Evolutionary conservation across 1,140 invertebrate genomes (phyloP).

Genomic region (Muscidifurax raptorellus): DNA sequence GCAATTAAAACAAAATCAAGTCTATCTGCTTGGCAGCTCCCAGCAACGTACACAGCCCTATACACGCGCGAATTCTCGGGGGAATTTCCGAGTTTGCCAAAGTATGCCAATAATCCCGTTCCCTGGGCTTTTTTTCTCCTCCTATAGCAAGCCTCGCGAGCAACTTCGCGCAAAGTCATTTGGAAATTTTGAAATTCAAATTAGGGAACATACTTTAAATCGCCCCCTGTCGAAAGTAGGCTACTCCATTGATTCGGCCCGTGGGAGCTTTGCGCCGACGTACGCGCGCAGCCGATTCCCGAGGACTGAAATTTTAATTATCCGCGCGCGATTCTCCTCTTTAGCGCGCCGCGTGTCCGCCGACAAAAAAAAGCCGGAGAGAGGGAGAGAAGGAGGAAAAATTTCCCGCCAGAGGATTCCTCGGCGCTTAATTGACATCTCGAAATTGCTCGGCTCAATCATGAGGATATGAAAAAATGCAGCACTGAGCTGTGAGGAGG

Average conservation of each 20-base stretch:
- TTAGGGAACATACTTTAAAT: conserved; percentile 49
- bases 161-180: conserved; percentile 48
- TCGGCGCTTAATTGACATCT: conserved; percentile 44
- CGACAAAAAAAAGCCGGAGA: background rate
- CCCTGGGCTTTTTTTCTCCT: background rate
- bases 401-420: conserved; percentile 39
- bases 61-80: conserved; percentile 4
- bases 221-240: conserved; percentile 35
- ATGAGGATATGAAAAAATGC: conserved; percentile 39
- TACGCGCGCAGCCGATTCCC: conserved; percentile 4
- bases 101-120: conserved; percentile 48
- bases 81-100: conserved; percentile 37
- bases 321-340: conserved; percentile 38
- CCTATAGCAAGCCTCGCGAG: background rate
- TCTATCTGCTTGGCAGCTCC: background rate
- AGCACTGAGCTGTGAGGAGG: too few relatives aligned
- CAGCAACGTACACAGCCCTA: conserved; percentile 13
- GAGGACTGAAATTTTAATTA: conserved; percentile 50
- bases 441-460: conserved; percentile 44
- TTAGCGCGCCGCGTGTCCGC: background rate
- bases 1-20: conserved; percentile 1
- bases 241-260: conserved; percentile 44
- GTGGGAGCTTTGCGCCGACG: background rate
- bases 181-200: conserved; percentile 51
- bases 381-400: background rate